phyloP scores from a whole-genome alignment of 1,140 invertebrate species.

The Venturia canescens region DNA sequence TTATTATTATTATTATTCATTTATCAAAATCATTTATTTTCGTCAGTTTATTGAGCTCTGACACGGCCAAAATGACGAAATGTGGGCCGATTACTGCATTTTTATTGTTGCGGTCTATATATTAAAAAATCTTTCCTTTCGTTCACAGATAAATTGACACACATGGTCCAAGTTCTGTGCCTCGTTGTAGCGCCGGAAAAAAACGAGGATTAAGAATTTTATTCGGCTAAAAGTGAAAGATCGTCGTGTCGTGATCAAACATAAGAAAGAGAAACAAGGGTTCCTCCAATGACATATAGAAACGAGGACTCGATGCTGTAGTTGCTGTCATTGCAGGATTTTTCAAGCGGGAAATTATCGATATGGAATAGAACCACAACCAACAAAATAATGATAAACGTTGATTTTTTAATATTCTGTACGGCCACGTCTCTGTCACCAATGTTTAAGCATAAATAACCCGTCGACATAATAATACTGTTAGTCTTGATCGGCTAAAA shows the following conservation, averaged over 20 bases:
- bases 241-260: background rate
- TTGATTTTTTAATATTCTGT: background rate
- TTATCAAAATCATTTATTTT: no score
- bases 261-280: background rate
- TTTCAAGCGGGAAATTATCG: conserved; percentile 28
- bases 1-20: no score
- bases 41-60: no score
- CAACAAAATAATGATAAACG: no score
- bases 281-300: background rate
- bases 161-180: conserved; percentile 83
- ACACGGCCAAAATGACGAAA: no score
- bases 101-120: no score
- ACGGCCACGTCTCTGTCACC: background rate
- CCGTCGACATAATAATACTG: conserved; percentile 31
- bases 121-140: conserved; percentile 59
- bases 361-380: background rate
- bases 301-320: background rate
- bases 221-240: conserved; percentile 12
- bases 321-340: background rate
- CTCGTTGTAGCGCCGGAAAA: conserved; percentile 83
- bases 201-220: conserved; percentile 53
- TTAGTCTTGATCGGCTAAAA: conserved; percentile 39
- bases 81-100: no score
- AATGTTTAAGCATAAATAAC: conserved; percentile 23
- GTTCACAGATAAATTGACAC: conserved; percentile 84